Base-by-base conservation (phyloP, 2,888 invertebrate species). In the Lycophotia porphyrea region DNA sequence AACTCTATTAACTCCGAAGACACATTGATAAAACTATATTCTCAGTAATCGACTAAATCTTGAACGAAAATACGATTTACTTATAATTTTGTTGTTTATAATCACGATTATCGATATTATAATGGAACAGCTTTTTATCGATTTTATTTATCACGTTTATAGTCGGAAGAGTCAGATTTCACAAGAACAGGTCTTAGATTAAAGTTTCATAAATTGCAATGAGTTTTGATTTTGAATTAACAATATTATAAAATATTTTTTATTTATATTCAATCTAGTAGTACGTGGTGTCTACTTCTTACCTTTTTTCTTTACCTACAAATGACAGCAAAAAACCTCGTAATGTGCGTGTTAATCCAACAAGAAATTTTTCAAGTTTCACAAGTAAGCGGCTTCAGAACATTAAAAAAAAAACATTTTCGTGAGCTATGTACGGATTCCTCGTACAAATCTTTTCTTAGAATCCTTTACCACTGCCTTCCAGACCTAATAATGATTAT, bases 11-110 rank as follows among this genome's bases (percentile, higher is more conserved):
- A 72, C 76, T 82, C 71, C 36, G 68, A 79, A 85, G 81, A 85
- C 64, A 83, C 72, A 79, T 83, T 49, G 87, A 85, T 86, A 81
- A 78, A 52, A 65, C 79, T 83, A 83, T 67, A 72, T 87, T 87
- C 88, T 79, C 44, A 78, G 75, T 78, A 87, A 86, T 86, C 87
- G 63, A 74, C 2, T 61, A 74, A 74, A 79, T 81, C 83, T 73
- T 73, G 66, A 80, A 80, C 75, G 63, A 74, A 85, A 86, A 71
- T 65, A 65, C 83, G 83, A 86, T 86, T 87, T 83, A 85, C 77
- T 71, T 71, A 78, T 83, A 83, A 87, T 76, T 87, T 74, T 68
- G 70, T 67, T 85, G 81, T 80, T 83, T 83, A 81, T 85, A 80
- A 82, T 73, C 66, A 55, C 55, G 49, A 72, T 85, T 74, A 82